Evolutionary conservation across 2,797 vertebrate genomes (phyloP).

Genomic region (Gephyroberyx darwinii): DNA sequence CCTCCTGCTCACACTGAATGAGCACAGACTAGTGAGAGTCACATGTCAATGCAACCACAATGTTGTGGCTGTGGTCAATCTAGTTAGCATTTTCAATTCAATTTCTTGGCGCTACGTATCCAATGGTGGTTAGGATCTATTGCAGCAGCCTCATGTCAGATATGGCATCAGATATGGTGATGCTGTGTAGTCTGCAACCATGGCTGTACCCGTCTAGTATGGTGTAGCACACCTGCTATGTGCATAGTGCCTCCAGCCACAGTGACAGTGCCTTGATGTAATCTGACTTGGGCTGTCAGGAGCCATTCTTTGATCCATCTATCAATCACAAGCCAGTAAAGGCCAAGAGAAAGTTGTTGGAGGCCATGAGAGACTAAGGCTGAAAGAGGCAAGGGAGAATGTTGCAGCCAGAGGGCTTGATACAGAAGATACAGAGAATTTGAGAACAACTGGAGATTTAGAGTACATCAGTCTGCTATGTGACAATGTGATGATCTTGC

Average conservation of each 20-base stretch:
- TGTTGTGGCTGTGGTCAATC: constrained; percentile 7
- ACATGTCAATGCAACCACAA: constrained; percentile 31
- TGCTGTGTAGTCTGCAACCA: constrained; percentile 1
- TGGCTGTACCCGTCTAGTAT: background rate
- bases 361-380: background rate
- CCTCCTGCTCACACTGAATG: constrained; percentile 40
- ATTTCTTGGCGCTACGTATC: background rate
- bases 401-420: background rate
- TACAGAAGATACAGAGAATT: too few species aligned
- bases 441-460: background rate
- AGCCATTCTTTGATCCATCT: constrained; percentile 37
- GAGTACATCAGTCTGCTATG: background rate
- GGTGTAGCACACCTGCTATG: constrained; percentile 16
- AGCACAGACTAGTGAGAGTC: constrained; percentile 22
- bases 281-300: constrained; percentile 32
- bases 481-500: background rate
- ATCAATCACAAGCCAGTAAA: constrained; percentile 19
- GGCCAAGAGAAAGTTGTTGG: constrained; percentile 4
- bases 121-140: background rate
- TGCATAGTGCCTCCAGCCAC: constrained; percentile 28
- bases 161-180: constrained; percentile 12
- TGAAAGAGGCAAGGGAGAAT: background rate
- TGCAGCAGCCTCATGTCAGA: background rate
- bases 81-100: background rate
- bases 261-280: constrained; percentile 25